Base-by-base conservation (phyloP, 2,888 invertebrate species). In the Polydrusus pterygomalis region DNA sequence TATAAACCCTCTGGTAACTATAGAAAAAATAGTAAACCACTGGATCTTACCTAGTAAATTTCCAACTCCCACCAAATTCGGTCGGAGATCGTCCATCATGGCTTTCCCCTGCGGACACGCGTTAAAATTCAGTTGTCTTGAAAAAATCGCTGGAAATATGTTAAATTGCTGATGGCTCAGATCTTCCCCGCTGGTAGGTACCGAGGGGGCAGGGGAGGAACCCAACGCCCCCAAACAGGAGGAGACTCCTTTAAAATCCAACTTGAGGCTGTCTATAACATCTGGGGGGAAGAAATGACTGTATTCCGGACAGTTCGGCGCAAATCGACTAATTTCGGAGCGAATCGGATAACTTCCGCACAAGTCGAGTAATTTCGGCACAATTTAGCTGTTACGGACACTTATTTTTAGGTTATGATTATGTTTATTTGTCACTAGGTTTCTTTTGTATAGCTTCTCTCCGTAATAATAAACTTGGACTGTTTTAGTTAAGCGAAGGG, bases 81-180 rank as follows among this genome's bases (percentile, higher is more conserved):
- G 96, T 86, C 96, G 89, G 81, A 96, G 89, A 86, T 96, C 96
- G 86, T 96, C 96, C 96, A 96, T 96, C 96, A 96, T 96, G 20
- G 87, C 84, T 81, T 92, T 92, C 85, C 94, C 93, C 34, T 93
- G 92, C 75, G 91, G 91, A 75, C 92, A 91, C 77, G 91, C 88
- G 82, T 92, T 91, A 88, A 96, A 96, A 88, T 96, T 96, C 82
- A 96, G 90, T 88, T 96, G 96, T 79, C 96, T 91, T 89, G 95
- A 95, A 88, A 96, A 96, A 87, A 96, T 96, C 77, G 96, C 96
- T 83, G 96, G 96, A 88, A 96, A 96, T 85, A 96, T 96, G 90
- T 96, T 96, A 90, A 96, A 96, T 89, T 95, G 95, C 87, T 95
- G 95, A 80, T 92, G 93, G 82, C 90, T 84, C 89, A 89, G 85